Base-by-base conservation (phyloP, 2,113 vertebrate species). In the Rhinogobius similis region DNA sequence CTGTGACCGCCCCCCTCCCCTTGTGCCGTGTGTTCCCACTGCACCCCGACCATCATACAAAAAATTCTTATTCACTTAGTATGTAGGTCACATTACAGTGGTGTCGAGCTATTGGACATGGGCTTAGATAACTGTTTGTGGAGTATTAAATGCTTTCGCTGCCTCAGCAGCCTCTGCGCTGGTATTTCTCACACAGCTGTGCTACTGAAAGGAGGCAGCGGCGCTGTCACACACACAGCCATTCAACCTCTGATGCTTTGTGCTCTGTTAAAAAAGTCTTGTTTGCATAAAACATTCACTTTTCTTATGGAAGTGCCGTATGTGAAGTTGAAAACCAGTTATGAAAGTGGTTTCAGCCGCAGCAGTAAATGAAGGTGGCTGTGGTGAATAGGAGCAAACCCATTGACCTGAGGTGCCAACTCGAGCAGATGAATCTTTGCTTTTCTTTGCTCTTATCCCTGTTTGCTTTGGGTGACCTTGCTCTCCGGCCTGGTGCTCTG, bases 111-210 rank as follows among this genome's bases (percentile, higher is more conserved):
- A 95, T 95, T 96, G 96, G 96, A 94, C 95, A 94, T 92, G 90
- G 94, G 95, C 95, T 96, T 92, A 94, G 96, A 96, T 96, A 95
- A 96, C 95, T 97, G 95, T 98, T 96, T 96, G 96, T 95, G 90
- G 93, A 95, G 96, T 95, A 96, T 95, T 96, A 96, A 96, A 97
- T 95, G 93, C 94, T 95, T 98, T 94, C 95, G 96, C 96, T 98
- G 96, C 91, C 95, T 97, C 97, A 98, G 97, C 97, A 97, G 92
- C 92, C 93, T 95, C 94, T 93, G 93, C 92, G 92, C 95, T 95
- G 96, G 95, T 96, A 95, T 97, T 98, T 97, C 95, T 98, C 96
- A 96, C 96, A 96, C 96, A 96, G 96, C 95, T 94, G 94, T 95
- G 97, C 93, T 87, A 94, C 93, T 96, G 95, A 96, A 97, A 96